Evolutionary conservation across 1,140 invertebrate genomes (phyloP), one percentile per base, ranked within the genome.

Genomic region (Magallana angulata): DNA sequence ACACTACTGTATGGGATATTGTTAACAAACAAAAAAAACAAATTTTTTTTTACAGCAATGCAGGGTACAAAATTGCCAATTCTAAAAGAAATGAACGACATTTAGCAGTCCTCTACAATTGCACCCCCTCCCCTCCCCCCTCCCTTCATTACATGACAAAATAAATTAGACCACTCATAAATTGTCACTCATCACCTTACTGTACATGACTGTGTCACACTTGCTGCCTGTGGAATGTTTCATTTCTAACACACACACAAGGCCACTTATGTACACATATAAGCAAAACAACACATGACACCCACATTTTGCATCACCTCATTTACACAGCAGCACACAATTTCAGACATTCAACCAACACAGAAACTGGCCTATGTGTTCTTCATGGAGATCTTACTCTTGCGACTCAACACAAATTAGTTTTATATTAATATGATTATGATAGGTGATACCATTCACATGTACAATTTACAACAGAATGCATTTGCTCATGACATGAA

Each of bases 401-500:
- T 76, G 68, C 68, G 68, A 76, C 68, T 76, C 68, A 8, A 30
- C 24, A 76, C 68, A 24, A 30, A 76, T 30, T 30, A 12, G 24
- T 36, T 7, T 76, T 24, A 18, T 71, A 62, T 62, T 16, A 48
- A 48, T 5, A 16, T 16, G 68, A 76, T 36, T 76, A 76, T 76
- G 68, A 30, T 30, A 76, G 68, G 68, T 30, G 68, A 76, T 76
- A 76, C 12, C 68, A 76, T 76, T 76, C 68, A 76, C 68, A 76
- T 30, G 14, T 12, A 18, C 24, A 18, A 76, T 6, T 36, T 36
- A 76, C 14, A 30, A 76, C 68, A 30, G 60, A 16, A 30, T 24
- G 9, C 68, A 76, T 76, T 76, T 76, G 68, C 68, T 18, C 68
- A 76, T 76, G 68, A 76, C 24, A 76, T 76, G 68, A 76, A 76